A percentile compares a stretch with the other conserved stretches of the same genome.
Conservation (phyloP, 64 coral and sea anemone genomes). For the Porites australiensis region DNA sequence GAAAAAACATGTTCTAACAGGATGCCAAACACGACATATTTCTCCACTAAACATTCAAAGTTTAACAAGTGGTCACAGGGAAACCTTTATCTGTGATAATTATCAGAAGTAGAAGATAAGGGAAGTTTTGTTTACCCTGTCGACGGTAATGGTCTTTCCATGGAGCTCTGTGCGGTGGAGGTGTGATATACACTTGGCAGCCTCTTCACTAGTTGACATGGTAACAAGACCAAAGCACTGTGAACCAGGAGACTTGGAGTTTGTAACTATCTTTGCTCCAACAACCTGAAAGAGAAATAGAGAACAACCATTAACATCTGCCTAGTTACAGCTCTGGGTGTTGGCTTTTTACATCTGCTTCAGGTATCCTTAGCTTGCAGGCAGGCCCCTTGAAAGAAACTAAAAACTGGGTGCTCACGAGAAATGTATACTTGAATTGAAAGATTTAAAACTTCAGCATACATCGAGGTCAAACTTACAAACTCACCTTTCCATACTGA, state of each 20-base stretch:
- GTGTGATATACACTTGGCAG: constrained; percentile 98
- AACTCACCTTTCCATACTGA: constrained; percentile 97
- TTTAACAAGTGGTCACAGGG: too few relatives aligned
- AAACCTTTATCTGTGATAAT: background rate
- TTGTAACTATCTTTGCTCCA: constrained; percentile 97
- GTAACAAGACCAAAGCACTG: constrained; percentile 99
- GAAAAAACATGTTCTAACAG: too few relatives aligned
- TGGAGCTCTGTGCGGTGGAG: constrained; percentile 97
- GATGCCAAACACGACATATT: too few relatives aligned
- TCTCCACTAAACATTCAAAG: too few relatives aligned
- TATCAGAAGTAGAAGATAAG: background rate
- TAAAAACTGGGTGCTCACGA: too few relatives aligned
- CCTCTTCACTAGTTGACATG: constrained; percentile 99
- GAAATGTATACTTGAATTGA: too few relatives aligned
- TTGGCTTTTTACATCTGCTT: too few relatives aligned
- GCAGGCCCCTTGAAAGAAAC: too few relatives aligned
- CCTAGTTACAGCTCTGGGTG: too few relatives aligned
- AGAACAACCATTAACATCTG: background rate
- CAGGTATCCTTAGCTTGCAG: too few relatives aligned
- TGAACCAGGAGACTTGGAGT: constrained; percentile 95
- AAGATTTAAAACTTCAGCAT: too few relatives aligned
- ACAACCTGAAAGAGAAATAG: constrained; percentile 80
- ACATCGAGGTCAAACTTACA: too few relatives aligned
- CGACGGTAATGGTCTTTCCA: constrained; percentile 96
- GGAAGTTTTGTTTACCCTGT: constrained; percentile 72